Conservation (phyloP, 2,113 vertebrate genomes). For the Vidua macroura region DNA sequence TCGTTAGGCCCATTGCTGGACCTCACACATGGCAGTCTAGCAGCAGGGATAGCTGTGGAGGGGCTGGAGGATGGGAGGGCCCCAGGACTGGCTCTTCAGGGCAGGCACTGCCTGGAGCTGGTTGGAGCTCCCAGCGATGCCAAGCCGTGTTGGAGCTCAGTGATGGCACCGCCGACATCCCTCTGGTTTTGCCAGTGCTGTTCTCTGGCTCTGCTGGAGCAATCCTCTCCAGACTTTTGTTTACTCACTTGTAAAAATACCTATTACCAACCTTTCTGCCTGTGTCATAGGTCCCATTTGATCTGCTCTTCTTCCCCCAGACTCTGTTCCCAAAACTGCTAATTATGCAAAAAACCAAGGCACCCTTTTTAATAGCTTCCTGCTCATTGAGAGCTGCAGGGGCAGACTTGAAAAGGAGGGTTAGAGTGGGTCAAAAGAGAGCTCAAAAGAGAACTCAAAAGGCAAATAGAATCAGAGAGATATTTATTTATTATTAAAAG, state of each 20-base stretch:
- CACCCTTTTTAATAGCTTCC: neutral
- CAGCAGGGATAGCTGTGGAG: neutral
- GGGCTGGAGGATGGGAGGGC: neutral
- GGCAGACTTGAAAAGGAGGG: neutral
- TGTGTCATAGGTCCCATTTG: neutral
- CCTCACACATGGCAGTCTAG: neutral
- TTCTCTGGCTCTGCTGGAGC: neutral
- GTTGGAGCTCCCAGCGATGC: rapidly evolving
- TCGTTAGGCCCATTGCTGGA: neutral
- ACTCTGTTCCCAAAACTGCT: neutral
- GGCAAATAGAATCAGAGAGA: neutral
- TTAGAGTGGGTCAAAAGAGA: neutral
- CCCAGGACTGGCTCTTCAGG: neutral
- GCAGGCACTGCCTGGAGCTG: neutral
- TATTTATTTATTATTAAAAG: neutral
- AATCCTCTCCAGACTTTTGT: neutral
- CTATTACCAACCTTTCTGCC: neutral
- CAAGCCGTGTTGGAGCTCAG: rapidly evolving
- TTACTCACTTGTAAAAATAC: neutral
- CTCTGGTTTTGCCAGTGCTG: rapidly evolving
- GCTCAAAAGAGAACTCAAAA: neutral
- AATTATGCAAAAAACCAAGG: neutral
- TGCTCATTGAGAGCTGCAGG: neutral
- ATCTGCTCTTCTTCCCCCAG: neutral
- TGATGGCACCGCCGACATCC: rapidly evolving